Percentiles rank a stretch among this genome's conserved stretches.
Conservation (phyloP, 1,140 invertebrate species). For the Tigriopus japonicus region DNA sequence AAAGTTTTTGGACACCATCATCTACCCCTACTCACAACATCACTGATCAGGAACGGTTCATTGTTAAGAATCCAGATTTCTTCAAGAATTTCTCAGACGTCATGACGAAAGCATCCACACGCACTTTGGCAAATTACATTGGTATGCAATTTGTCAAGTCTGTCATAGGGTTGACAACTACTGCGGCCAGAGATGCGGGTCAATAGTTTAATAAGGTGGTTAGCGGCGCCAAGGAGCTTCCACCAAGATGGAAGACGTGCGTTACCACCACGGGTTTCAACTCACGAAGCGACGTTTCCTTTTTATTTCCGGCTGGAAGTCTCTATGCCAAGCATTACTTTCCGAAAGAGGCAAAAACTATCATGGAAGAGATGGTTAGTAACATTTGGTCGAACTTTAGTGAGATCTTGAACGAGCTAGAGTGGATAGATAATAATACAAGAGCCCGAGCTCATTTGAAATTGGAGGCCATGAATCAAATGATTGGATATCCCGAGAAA, state of each 20-base stretch:
- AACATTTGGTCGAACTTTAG: not conserved
- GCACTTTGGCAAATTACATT: not conserved
- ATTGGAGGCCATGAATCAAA: not conserved
- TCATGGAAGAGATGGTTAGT: conserved; percentile 4
- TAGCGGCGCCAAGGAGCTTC: not conserved
- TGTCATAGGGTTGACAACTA: not conserved
- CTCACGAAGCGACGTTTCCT: too few relatives aligned
- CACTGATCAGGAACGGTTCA: too few relatives aligned
- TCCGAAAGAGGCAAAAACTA: not conserved
- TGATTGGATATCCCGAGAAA: conserved; percentile 2
- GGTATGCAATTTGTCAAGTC: not conserved
- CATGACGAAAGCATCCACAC: too few relatives aligned
- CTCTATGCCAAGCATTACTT: conserved; percentile 5
- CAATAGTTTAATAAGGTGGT: not conserved
- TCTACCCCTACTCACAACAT: too few relatives aligned
- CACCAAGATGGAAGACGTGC: not conserved
- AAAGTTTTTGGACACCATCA: too few relatives aligned
- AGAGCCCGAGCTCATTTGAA: not conserved
- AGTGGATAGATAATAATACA: conserved; percentile 1
- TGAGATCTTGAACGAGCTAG: not conserved
- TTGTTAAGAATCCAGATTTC: too few relatives aligned
- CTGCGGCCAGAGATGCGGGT: not conserved
- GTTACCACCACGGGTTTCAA: not conserved
- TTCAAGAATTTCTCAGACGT: too few relatives aligned
- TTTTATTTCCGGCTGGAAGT: not conserved